Evolutionary conservation across 2,888 invertebrate genomes (phyloP), one percentile per base, ranked within the genome.

Genomic region (Coenonympha arcania): DNA sequence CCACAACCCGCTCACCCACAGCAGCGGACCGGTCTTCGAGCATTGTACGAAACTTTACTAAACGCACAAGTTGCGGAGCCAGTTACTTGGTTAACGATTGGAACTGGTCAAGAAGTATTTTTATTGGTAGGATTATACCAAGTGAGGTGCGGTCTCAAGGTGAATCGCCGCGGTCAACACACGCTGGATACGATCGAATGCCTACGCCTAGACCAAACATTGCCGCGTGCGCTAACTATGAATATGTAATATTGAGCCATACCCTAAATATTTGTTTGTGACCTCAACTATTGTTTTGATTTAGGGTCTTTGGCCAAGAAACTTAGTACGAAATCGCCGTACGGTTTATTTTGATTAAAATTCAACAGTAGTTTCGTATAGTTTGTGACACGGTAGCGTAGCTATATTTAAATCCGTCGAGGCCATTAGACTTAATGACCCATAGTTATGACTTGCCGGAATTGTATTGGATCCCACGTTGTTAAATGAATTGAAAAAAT

Each of bases 1-100:
- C 86, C 85, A 71, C 75, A 76, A 82, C 84, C 78, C 73, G 83
- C 81, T 86, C 84, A 86, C 85, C 85, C 84, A 85, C 83, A 85
- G 81, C 61, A 60, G 52, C 69, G 69, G 85, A 85, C 85, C 83
- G 84, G 85, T 85, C 85, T 61, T 73, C 71, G 73, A 76, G 73
- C 80, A 76, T 80, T 81, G 78, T 82, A 84, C 78, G 71, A 80
- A 76, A 78, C 73, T 66, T 50, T 50, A 77, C 71, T 66, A 81
- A 61, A 56, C 84, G 68, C 49, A 72, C 72, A 69, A 69, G 71
- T 79, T 68, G 55, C 59, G 68, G 65, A 65, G 75, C 61, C 62
- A 58, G 60, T 66, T 54, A 63, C 61, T 66, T 63, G 58, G 58
- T 70, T 65, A 62, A 64, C 61, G 61, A 63, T 60, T 56, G 58